phyloP scores from a whole-genome alignment of 2,113 vertebrate genomes.

The Gobiocypris rarus region DNA sequence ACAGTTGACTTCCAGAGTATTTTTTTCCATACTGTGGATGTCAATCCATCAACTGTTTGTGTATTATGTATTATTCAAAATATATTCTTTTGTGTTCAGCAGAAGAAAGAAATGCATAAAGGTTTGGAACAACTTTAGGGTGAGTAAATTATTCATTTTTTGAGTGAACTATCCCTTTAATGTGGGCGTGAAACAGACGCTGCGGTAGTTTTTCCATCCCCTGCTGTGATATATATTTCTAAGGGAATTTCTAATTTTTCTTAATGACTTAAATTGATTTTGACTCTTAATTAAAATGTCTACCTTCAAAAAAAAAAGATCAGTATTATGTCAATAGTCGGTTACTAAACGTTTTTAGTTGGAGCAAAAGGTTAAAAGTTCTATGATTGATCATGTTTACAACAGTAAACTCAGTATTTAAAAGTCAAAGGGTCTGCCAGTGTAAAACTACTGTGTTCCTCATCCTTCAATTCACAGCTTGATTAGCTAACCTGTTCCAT shows the following conservation, averaged over 20 bases:
- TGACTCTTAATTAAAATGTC: not conserved
- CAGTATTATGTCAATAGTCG: not conserved
- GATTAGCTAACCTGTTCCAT: conserved; percentile 64
- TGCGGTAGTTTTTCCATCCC: not conserved
- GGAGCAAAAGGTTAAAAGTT: conserved; percentile 4
- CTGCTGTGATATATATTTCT: not conserved
- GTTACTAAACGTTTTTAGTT: not conserved
- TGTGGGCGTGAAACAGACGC: not conserved
- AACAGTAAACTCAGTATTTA: conserved; percentile 53
- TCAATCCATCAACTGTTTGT: too few relatives aligned
- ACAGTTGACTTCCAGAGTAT: too few relatives aligned
- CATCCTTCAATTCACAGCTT: conserved; percentile 52
- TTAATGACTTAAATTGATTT: not conserved
- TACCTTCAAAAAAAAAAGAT: too few relatives aligned
- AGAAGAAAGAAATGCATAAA: too few relatives aligned
- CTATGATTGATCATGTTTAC: conserved; percentile 39
- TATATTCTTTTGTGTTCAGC: too few relatives aligned
- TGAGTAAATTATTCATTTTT: too few relatives aligned
- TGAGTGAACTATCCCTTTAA: too few relatives aligned
- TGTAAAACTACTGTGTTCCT: not conserved
- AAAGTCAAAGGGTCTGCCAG: conserved; percentile 39
- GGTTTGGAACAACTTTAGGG: too few relatives aligned
- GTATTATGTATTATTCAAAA: too few relatives aligned
- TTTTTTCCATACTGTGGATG: too few relatives aligned
- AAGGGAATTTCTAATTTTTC: not conserved